Evolutionary conservation across 2,888 invertebrate genomes (phyloP).

Genomic region (Galerucella pusilla): DNA sequence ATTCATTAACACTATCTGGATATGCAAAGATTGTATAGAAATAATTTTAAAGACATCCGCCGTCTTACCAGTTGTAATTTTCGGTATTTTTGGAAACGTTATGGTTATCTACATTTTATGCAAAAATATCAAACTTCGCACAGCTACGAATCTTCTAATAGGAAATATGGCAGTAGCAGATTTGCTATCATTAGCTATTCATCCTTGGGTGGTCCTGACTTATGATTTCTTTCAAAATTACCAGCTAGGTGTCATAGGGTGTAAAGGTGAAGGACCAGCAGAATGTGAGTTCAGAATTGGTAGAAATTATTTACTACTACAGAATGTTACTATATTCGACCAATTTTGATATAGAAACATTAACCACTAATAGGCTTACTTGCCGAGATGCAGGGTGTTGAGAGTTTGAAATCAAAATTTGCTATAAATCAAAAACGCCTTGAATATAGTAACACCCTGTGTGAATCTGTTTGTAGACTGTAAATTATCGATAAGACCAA

Average conservation of each 20-base stretch:
- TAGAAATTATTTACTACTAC: no score
- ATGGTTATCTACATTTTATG: constrained; percentile 73
- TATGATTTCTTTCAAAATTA: constrained; percentile 83
- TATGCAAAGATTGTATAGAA: constrained; percentile 70
- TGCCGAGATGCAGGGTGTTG: no score
- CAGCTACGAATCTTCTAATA: constrained; percentile 78
- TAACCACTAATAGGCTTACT: no score
- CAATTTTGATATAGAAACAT: no score
- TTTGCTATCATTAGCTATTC: constrained; percentile 73
- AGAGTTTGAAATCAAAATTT: no score
- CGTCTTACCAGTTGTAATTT: constrained; percentile 71
- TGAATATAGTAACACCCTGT: no score
- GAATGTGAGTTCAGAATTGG: constrained; percentile 69
- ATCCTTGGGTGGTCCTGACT: constrained; percentile 81
- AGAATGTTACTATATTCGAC: no score
- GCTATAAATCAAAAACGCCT: no score
- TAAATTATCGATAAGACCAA: no score
- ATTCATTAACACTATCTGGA: constrained; percentile 77
- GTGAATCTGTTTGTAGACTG: no score
- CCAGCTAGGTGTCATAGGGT: constrained; percentile 78
- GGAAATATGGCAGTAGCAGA: constrained; percentile 82
- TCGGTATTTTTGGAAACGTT: constrained; percentile 76
- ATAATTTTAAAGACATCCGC: constrained; percentile 71
- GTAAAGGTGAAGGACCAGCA: constrained; percentile 80
- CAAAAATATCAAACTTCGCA: constrained; percentile 72